These are phyloP conservation scores for Drosophila antonietae DNA, from an alignment of 2,888 invertebrate species.

Conservation along the genomic window DNA sequence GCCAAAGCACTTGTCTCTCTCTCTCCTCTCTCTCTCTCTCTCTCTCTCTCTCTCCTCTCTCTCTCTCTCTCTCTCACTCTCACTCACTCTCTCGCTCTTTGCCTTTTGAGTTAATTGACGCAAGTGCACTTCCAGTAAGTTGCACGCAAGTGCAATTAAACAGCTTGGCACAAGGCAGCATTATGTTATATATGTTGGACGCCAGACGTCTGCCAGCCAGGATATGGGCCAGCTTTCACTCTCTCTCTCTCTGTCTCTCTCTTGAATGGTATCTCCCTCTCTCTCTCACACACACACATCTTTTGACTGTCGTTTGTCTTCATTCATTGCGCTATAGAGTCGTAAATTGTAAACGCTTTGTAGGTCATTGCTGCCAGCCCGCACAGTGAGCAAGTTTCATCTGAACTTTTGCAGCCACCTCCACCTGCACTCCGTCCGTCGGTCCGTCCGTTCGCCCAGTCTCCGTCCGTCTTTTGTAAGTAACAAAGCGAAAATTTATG, in stretches of 20 bases:
- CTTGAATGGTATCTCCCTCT: not conserved
- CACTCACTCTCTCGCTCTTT: not conserved
- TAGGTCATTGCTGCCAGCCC: slow-evolving; percentile 71
- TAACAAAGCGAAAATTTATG: slow-evolving; percentile 69
- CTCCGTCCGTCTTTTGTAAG: slow-evolving; percentile 9
- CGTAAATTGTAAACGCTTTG: slow-evolving; percentile 80
- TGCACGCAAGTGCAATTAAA: slow-evolving; percentile 74
- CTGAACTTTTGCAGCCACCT: slow-evolving; percentile 37
- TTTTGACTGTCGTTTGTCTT: slow-evolving; percentile 70
- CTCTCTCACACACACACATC: not conserved
- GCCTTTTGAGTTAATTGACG: slow-evolving; percentile 51
- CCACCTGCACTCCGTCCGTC: slow-evolving; percentile 4
- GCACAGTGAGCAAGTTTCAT: slow-evolving; percentile 51
- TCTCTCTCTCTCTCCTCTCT: too few relatives aligned
- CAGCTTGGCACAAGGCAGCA: slow-evolving; percentile 62
- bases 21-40: too few relatives aligned
- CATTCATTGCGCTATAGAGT: slow-evolving; percentile 63
- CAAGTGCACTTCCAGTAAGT: slow-evolving; percentile 65
- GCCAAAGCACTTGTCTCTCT: not conserved
- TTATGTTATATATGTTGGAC: slow-evolving; percentile 33
- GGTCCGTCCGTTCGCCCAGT: not conserved
- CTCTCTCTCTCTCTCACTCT: not conserved
- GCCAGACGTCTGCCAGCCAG: slow-evolving; percentile 34
- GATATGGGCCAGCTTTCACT: slow-evolving; percentile 22
- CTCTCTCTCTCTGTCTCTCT: slow-evolving; percentile 5